phyloP scores from a whole-genome alignment of 1,140 invertebrate species.

The Ips typographus region DNA sequence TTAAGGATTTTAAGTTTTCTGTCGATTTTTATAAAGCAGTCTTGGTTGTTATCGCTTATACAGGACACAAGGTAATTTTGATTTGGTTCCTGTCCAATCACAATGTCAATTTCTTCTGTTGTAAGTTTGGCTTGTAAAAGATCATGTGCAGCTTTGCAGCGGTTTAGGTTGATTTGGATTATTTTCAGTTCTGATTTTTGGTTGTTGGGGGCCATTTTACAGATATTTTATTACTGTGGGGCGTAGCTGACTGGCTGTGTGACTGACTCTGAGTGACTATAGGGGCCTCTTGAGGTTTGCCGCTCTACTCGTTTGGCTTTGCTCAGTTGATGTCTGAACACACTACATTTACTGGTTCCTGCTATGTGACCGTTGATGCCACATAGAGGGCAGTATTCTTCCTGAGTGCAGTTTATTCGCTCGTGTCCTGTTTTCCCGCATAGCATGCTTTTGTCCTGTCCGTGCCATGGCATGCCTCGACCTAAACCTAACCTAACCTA shows the following conservation, averaged over 20 bases:
- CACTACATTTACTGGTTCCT: neutral
- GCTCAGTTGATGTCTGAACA: neutral
- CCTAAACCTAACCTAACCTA: no score
- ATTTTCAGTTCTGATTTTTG: neutral
- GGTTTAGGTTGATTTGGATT: neutral
- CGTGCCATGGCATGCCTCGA: neutral
- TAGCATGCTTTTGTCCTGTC: neutral
- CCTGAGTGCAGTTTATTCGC: neutral
- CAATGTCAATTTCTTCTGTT: neutral
- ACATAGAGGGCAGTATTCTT: neutral
- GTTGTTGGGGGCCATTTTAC: neutral
- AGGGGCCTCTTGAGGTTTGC: neutral
- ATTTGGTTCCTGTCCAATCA: neutral
- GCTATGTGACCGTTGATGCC: neutral
- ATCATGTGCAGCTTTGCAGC: neutral
- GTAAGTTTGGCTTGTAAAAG: neutral
- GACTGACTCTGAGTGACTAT: neutral
- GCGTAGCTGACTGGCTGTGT: neutral
- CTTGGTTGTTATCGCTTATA: neutral
- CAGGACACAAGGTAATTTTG: neutral
- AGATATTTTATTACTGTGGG: neutral
- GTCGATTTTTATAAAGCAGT: neutral
- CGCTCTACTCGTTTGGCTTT: neutral
- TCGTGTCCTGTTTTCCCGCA: neutral
- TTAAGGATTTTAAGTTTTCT: neutral